phyloP scores from a whole-genome alignment of 2,797 vertebrate species.

The Xenentodon cancila region DNA sequence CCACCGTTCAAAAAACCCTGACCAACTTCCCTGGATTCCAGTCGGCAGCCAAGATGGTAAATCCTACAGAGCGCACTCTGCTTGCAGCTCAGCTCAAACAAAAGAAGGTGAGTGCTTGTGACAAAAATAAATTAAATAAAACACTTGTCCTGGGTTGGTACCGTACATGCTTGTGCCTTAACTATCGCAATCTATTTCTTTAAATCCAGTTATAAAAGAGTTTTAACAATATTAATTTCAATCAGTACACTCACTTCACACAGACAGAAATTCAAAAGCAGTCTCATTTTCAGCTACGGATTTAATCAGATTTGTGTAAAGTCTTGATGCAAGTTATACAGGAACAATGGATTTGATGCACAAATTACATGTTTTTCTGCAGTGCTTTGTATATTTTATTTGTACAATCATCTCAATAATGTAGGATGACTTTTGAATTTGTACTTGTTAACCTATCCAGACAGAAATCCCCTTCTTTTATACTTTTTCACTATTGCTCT shows the following conservation, averaged over 20 bases:
- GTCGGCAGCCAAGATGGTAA: constrained; percentile 36
- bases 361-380: no score
- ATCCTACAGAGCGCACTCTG: constrained; percentile 63
- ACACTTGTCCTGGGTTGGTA: neutral
- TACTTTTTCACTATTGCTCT: neutral
- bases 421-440: neutral
- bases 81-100: constrained; percentile 87
- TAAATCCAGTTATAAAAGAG: no score
- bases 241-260: no score
- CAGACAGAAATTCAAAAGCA: neutral
- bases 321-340: no score
- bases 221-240: no score
- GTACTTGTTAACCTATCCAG: neutral
- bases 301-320: no score
- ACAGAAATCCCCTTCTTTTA: neutral
- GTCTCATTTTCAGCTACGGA: neutral
- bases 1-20: constrained; percentile 71
- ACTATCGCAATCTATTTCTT: neutral
- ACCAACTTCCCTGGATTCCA: constrained; percentile 76
- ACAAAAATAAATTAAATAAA: neutral
- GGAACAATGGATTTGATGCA: no score
- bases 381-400: no score
- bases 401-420: no score
- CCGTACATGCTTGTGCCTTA: neutral
- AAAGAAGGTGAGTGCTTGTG: constrained; percentile 85